phyloP scores from a whole-genome alignment of 1,140 invertebrate genomes.

The Drosophila nigrodunni region DNA sequence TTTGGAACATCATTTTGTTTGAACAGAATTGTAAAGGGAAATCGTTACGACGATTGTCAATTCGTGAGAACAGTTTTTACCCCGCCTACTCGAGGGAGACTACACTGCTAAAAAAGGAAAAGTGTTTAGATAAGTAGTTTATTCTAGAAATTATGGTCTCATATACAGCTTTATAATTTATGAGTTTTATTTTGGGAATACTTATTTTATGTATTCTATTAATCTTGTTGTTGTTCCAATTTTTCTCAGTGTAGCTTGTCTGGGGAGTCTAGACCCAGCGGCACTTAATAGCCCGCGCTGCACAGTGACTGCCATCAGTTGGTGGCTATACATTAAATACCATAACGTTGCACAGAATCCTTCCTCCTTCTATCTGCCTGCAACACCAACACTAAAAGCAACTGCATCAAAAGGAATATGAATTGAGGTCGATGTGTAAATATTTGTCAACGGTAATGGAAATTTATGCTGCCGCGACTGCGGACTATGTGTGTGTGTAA shows the following conservation, averaged over 20 bases:
- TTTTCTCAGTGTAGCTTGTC: no score
- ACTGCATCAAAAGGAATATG: slow-evolving; percentile 83
- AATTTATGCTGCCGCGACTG: slow-evolving; percentile 71
- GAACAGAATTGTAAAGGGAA: slow-evolving; percentile 24
- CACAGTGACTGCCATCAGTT: slow-evolving; percentile 12
- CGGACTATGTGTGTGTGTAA: not conserved
- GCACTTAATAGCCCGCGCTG: slow-evolving; percentile 18
- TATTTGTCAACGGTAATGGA: slow-evolving; percentile 83
- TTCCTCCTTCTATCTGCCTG: not conserved
- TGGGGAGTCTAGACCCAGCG: not conserved
- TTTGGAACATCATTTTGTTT: slow-evolving; percentile 66
- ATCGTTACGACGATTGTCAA: slow-evolving; percentile 35
- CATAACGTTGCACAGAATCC: slow-evolving; percentile 27
- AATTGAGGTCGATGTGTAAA: slow-evolving; percentile 83
- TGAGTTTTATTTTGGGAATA: no score
- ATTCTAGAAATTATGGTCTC: no score
- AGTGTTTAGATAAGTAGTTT: no score
- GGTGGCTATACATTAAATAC: slow-evolving; percentile 18
- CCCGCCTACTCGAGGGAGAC: slow-evolving; percentile 8
- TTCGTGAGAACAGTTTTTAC: slow-evolving; percentile 12
- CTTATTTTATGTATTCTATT: no score
- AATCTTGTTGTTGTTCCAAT: no score
- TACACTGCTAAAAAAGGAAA: not conserved
- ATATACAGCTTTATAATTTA: no score
- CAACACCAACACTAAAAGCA: slow-evolving; percentile 69